Conservation (phyloP, 2,113 vertebrate genomes). For the Labeo catla region DNA sequence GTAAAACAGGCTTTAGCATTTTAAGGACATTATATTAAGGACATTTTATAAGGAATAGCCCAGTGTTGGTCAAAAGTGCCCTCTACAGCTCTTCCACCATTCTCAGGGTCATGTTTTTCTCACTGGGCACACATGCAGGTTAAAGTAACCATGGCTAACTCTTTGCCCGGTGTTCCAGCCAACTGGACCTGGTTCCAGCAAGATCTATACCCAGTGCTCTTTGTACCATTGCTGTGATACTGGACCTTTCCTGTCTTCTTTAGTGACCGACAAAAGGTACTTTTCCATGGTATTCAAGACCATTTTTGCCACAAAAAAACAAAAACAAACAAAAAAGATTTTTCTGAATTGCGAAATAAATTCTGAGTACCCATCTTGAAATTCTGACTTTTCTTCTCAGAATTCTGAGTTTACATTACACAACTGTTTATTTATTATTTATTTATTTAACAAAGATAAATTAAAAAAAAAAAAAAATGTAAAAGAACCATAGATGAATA, state of each 20-base stretch:
- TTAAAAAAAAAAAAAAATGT: not conserved
- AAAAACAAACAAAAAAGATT: too few species aligned
- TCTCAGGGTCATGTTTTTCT: not conserved
- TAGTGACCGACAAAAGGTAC: not conserved
- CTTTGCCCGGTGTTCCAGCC: not conserved
- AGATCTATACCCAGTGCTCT: not conserved
- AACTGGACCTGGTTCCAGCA: constrained; percentile 8
- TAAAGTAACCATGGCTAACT: constrained; percentile 23
- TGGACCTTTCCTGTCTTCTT: constrained; percentile 1
- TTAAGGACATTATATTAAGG: not conserved
- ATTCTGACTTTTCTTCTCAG: too few species aligned
- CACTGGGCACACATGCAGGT: not conserved
- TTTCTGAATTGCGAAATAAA: too few species aligned
- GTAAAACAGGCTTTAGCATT: not conserved
- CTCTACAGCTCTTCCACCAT: not conserved
- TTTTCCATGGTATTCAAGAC: not conserved
- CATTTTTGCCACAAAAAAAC: not conserved
- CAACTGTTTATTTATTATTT: too few species aligned
- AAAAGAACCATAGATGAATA: not conserved
- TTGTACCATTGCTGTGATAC: constrained; percentile 2
- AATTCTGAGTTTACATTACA: too few species aligned
- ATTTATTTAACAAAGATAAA: too few species aligned
- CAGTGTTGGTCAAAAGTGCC: not conserved
- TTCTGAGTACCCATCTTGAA: too few species aligned
- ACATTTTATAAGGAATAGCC: not conserved